Percentiles rank a stretch among this genome's conserved stretches.
Evolutionary conservation across 1,140 invertebrate species (phyloP).

Genomic region (Drosophila nigromelanica): DNA sequence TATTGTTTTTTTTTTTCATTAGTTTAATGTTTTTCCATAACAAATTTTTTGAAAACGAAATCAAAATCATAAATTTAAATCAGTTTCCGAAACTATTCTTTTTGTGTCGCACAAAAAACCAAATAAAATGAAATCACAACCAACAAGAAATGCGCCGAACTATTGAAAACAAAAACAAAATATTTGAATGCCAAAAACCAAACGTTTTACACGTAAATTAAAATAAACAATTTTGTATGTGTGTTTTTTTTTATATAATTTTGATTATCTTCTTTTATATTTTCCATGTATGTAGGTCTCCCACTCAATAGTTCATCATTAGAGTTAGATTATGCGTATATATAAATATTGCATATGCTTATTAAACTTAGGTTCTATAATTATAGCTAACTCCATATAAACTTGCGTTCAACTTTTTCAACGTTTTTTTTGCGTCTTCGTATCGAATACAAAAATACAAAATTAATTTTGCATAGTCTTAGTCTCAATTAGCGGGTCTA

Average conservation of each 20-base stretch:
- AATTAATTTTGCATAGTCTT: constrained; percentile 71
- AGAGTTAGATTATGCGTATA: constrained; percentile 50
- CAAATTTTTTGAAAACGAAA: background rate
- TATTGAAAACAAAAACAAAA: constrained; percentile 14
- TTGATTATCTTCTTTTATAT: constrained; percentile 83
- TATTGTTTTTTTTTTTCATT: constrained; percentile 26
- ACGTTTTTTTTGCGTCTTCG: constrained; percentile 61
- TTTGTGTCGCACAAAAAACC: constrained; percentile 40
- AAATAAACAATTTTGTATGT: constrained; percentile 67
- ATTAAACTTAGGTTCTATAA: constrained; percentile 31
- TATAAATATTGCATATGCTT: constrained; percentile 55
- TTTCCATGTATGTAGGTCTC: constrained; percentile 76
- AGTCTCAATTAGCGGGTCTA: constrained; percentile 68
- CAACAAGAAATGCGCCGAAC: constrained; percentile 29
- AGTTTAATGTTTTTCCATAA: constrained; percentile 10
- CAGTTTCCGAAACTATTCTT: background rate
- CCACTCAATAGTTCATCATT: constrained; percentile 58
- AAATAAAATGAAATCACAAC: constrained; percentile 49
- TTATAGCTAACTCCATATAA: constrained; percentile 44
- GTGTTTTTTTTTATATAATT: constrained; percentile 61
- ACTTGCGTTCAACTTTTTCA: constrained; percentile 24
- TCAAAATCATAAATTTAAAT: constrained; percentile 13
- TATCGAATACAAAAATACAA: constrained; percentile 81
- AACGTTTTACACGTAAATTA: constrained; percentile 49
- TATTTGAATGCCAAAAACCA: constrained; percentile 27